phyloP scores from a whole-genome alignment of 2,113 vertebrate genomes.

The Pseudorasbora parva region DNA sequence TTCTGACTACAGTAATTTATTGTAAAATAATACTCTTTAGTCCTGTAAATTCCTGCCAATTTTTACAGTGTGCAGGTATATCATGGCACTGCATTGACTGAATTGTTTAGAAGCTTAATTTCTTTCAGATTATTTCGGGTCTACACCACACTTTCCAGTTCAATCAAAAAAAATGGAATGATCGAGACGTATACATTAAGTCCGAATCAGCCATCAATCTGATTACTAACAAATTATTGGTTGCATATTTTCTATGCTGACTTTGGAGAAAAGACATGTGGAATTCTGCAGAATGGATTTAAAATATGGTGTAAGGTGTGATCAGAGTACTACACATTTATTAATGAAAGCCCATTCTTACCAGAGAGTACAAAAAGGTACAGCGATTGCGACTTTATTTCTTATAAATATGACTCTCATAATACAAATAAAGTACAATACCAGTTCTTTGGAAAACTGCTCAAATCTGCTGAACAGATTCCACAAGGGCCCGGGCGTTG shows the following conservation, averaged over 20 bases:
- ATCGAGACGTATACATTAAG: neutral
- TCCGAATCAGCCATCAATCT: neutral
- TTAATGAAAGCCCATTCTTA: neutral
- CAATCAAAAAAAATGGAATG: neutral
- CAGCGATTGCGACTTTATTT: neutral
- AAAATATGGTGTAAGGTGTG: neutral
- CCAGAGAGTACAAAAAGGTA: neutral
- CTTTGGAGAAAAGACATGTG: neutral
- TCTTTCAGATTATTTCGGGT: neutral
- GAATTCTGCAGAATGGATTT: neutral
- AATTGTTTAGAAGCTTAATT: neutral
- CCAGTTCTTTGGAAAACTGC: neutral
- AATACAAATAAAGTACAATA: neutral
- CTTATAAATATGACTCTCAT: neutral
- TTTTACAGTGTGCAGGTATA: too few species aligned
- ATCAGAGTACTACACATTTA: too few species aligned
- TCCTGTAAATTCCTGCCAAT: too few species aligned
- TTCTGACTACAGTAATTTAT: too few species aligned
- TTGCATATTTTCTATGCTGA: neutral
- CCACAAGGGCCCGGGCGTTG: neutral
- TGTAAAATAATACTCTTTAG: too few species aligned
- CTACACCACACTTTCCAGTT: neutral
- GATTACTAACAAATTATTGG: neutral
- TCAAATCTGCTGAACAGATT: neutral
- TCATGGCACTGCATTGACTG: too few species aligned